Conservation (phyloP, 2,888 invertebrate genomes). For the Reticulitermes lucifugus region DNA sequence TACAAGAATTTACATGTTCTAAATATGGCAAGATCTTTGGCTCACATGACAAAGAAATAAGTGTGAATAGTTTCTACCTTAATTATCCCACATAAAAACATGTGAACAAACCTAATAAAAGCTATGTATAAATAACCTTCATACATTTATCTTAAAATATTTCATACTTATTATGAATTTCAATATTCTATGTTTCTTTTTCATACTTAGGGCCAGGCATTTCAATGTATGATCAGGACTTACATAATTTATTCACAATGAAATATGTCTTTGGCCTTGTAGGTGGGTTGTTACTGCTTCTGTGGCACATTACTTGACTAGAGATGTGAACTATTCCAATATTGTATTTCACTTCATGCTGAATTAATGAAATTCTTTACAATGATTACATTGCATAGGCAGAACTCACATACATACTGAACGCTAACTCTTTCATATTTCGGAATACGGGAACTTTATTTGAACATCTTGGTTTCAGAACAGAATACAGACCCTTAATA, state of each 20-base stretch:
- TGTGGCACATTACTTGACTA: conserved; percentile 28
- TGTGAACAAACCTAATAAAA: neutral
- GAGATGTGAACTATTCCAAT: neutral
- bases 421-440: neutral
- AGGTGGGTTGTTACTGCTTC: conserved; percentile 8
- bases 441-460: neutral
- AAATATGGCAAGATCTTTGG: conserved; percentile 15
- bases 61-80: neutral
- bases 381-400: too few species aligned
- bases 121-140: neutral
- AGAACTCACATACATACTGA: too few species aligned
- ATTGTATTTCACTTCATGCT: neutral
- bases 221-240: neutral
- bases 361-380: too few species aligned
- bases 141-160: neutral
- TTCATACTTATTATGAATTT: neutral
- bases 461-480: neutral
- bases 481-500: neutral
- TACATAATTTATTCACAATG: neutral
- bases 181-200: neutral
- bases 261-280: neutral
- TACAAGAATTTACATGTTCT: neutral
- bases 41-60: neutral
- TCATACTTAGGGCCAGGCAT: neutral
- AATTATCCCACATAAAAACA: neutral